These are phyloP conservation scores for Frankliniella intonsa DNA, from an alignment of 2,888 invertebrate species.

Conservation along the genomic window DNA sequence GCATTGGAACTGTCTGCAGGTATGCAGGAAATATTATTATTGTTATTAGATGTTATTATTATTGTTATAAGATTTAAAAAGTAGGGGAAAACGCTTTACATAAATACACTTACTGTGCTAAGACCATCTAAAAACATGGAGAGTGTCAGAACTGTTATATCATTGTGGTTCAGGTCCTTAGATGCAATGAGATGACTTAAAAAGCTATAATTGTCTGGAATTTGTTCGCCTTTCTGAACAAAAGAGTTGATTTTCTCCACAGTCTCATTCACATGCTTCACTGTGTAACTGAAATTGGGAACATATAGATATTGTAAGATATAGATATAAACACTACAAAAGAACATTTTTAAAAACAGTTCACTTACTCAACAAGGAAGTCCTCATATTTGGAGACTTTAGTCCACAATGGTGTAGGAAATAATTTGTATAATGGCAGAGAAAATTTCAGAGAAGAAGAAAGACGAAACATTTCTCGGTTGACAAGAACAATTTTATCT, in stretches of 20 bases:
- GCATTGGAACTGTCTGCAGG: conserved; percentile 47
- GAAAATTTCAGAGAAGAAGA: conserved; percentile 47
- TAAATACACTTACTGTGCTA: conserved; percentile 47
- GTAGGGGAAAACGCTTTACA: neutral
- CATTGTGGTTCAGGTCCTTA: conserved; percentile 46
- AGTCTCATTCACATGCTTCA: conserved; percentile 34
- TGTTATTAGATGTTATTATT: neutral
- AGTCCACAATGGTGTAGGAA: conserved; percentile 46
- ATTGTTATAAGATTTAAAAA: neutral
- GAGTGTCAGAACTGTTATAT: conserved; percentile 49
- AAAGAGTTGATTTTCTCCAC: conserved; percentile 34
- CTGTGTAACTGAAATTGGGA: conserved; percentile 30
- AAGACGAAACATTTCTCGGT: conserved; percentile 42
- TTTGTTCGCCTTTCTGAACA: conserved; percentile 40
- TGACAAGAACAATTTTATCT: conserved; percentile 47
- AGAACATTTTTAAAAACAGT: neutral
- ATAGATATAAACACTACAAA: neutral
- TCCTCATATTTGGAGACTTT: neutral
- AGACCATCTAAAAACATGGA: conserved; percentile 53
- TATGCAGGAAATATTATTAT: neutral
- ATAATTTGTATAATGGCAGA: conserved; percentile 47
- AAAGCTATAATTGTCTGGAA: conserved; percentile 44
- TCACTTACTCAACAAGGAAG: neutral
- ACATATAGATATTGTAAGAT: neutral
- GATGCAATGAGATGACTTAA: conserved; percentile 48